These are phyloP conservation scores for Gephyroberyx darwinii DNA, from an alignment of 2,797 vertebrate genomes.

Conservation along the genomic window DNA sequence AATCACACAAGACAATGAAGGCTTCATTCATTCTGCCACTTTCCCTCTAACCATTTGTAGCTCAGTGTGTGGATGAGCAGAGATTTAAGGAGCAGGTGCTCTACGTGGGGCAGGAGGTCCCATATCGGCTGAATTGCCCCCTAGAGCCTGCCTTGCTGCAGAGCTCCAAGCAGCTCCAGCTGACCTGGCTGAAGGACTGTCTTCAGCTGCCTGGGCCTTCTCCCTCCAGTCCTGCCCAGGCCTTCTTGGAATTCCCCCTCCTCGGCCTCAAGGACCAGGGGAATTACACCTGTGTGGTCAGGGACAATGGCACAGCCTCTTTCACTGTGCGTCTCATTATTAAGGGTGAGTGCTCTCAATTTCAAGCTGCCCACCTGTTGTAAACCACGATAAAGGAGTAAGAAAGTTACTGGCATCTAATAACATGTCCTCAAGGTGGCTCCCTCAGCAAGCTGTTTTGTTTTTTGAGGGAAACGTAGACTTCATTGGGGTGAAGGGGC, in stretches of 20 bases:
- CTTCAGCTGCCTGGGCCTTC: constrained; percentile 24
- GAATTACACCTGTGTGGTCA: constrained; percentile 73
- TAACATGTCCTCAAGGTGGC: neutral
- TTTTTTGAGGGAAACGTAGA: constrained; percentile 9
- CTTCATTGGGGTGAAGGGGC: constrained; percentile 2
- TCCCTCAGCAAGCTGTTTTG: constrained; percentile 12
- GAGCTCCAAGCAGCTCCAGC: constrained; percentile 11
- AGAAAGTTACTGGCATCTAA: constrained; percentile 21
- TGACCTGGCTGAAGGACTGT: constrained; percentile 73
- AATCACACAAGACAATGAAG: neutral
- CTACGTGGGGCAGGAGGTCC: constrained; percentile 33
- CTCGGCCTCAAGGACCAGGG: constrained; percentile 58
- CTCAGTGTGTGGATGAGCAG: constrained; percentile 67
- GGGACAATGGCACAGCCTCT: constrained; percentile 47
- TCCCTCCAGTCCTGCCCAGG: neutral
- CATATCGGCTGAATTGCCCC: constrained; percentile 64
- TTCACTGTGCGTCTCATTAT: constrained; percentile 67
- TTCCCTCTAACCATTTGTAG: constrained; percentile 45
- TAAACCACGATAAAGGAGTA: constrained; percentile 3
- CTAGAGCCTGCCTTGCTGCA: constrained; percentile 22
- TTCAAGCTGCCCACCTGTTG: neutral
- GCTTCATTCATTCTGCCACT: neutral
- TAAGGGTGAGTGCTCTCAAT: constrained; percentile 54
- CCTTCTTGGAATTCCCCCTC: constrained; percentile 63
- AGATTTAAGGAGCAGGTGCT: constrained; percentile 54